phyloP scores from a whole-genome alignment of 2,888 invertebrate genomes.

The Hermaeophaga mercurialis region DNA sequence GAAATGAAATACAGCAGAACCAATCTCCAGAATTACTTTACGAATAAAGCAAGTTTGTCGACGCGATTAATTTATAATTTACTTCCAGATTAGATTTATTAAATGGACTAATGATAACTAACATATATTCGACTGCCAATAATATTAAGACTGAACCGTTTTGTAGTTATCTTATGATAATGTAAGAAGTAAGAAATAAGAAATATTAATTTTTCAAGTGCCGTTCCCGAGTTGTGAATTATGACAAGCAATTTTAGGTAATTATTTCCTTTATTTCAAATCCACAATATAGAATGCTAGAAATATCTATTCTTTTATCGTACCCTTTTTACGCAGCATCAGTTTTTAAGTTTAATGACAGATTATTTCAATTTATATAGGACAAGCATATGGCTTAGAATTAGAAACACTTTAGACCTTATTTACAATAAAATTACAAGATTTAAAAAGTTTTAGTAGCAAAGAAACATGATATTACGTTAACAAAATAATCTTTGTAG shows the following conservation, averaged over 20 bases:
- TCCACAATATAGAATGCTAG: too few species aligned
- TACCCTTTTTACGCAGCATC: background rate
- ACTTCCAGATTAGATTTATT: constrained; percentile 1
- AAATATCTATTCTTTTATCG: background rate
- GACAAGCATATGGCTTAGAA: too few species aligned
- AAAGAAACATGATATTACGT: too few species aligned
- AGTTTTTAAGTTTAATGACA: background rate
- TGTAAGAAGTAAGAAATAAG: constrained; percentile 8
- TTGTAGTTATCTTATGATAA: constrained; percentile 7
- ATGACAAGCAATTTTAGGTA: constrained; percentile 5
- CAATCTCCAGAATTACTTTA: background rate
- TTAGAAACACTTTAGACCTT: too few species aligned
- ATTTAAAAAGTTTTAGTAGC: too few species aligned
- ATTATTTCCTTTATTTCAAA: too few species aligned
- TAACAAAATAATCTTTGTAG: too few species aligned
- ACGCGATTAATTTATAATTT: background rate
- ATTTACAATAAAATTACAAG: too few species aligned
- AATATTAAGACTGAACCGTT: background rate
- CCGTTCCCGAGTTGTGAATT: constrained; percentile 2
- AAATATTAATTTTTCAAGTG: background rate
- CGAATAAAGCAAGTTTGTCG: background rate
- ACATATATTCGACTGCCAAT: background rate
- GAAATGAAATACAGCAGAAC: background rate
- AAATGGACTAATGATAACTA: background rate
- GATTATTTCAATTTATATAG: background rate